These are phyloP conservation scores for Eucriotettix oculatus DNA, from an alignment of 2,888 invertebrate species.

Conservation along the genomic window DNA sequence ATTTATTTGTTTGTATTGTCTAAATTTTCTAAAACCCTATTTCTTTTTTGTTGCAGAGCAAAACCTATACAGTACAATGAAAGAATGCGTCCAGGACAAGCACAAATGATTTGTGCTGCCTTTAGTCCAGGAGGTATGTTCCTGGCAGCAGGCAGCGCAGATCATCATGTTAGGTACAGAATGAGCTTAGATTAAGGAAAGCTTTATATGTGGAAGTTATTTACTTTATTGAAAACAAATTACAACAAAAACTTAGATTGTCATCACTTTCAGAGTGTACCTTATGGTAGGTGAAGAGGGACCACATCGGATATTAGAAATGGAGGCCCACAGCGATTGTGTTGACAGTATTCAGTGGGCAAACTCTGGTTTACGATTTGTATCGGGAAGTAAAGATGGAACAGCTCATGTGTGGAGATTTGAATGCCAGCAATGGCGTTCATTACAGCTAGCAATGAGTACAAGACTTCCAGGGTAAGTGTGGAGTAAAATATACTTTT, in stretches of 20 bases:
- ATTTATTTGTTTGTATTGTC: too few relatives aligned
- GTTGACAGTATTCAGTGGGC: constrained; percentile 96
- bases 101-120: constrained; percentile 88
- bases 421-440: constrained; percentile 79
- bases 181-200: too few relatives aligned
- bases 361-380: constrained; percentile 69
- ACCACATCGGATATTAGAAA: constrained; percentile 47
- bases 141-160: constrained; percentile 86
- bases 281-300: constrained; percentile 27
- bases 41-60: constrained; percentile 29
- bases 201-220: too few relatives aligned
- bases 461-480: constrained; percentile 38
- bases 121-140: constrained; percentile 80
- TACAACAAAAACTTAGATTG: too few relatives aligned
- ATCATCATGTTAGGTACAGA: constrained; percentile 62
- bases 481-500: neutral
- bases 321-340: constrained; percentile 70
- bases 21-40: too few relatives aligned
- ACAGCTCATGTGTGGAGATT: constrained; percentile 86
- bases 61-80: constrained; percentile 87
- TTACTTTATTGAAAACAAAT: too few relatives aligned
- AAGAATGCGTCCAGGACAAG: constrained; percentile 79
- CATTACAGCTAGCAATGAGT: constrained; percentile 52
- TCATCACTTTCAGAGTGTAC: constrained; percentile 26
- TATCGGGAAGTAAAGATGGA: constrained; percentile 92